Percentiles rank a stretch among this genome's conserved stretches.
These are phyloP conservation scores for Stenolophus ochropezus DNA, from an alignment of 2,888 invertebrate genomes.

Conservation along the genomic window DNA sequence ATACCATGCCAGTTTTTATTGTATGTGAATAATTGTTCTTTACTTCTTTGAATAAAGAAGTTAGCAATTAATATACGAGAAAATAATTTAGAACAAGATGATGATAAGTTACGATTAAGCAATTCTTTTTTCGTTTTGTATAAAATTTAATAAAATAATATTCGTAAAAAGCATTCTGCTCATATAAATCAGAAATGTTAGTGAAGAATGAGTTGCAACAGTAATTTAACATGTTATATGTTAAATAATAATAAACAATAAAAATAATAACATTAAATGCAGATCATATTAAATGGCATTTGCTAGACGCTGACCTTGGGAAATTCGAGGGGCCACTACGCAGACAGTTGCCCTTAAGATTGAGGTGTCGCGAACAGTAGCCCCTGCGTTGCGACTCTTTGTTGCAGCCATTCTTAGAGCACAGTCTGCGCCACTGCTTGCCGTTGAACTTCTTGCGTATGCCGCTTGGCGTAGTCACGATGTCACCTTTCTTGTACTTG, in stretches of 20 bases:
- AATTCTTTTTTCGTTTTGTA: too few relatives aligned
- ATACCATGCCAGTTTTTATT: conserved; percentile 17
- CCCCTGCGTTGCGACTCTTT: conserved; percentile 98
- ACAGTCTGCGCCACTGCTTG: conserved; percentile 98
- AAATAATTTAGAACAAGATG: conserved; percentile 27
- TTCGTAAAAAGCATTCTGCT: background rate
- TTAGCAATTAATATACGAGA: conserved; percentile 14
- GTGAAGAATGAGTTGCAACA: conserved; percentile 15
- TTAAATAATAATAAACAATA: conserved; percentile 32
- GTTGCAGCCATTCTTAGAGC: conserved; percentile 95
- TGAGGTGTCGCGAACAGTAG: conserved; percentile 96
- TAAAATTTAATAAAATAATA: too few relatives aligned
- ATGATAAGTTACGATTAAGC: background rate
- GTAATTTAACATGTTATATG: conserved; percentile 3
- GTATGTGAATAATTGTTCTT: conserved; percentile 6
- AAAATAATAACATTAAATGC: conserved; percentile 29
- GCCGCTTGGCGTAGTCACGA: conserved; percentile 94
- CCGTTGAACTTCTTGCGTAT: conserved; percentile 99
- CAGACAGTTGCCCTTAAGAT: conserved; percentile 84
- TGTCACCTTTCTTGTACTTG: conserved; percentile 98
- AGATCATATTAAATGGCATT: conserved; percentile 48
- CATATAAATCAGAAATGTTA: conserved; percentile 9
- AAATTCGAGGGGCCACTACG: conserved; percentile 71
- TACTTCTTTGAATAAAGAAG: conserved; percentile 44
- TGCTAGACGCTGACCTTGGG: conserved; percentile 69